Evolutionary conservation across 2,113 vertebrate genomes (phyloP), one percentile per base, ranked within the genome.

Genomic region (Cacatua alba): DNA sequence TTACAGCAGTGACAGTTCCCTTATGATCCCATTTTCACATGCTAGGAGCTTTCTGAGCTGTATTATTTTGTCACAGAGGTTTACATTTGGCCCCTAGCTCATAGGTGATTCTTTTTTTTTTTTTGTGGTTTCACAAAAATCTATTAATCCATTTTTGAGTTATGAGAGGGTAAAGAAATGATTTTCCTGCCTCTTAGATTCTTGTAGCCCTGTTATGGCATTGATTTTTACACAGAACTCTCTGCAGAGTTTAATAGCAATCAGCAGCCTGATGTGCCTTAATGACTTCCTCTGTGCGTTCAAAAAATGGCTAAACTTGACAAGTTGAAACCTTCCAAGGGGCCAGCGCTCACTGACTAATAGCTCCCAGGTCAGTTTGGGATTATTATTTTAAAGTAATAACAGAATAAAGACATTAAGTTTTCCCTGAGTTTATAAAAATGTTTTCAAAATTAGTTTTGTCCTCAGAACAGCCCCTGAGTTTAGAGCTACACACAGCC

Each of bases 181-280:
- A 70, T 89, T 92, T 95, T 87, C 70, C 81, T 76, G 41, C 49
- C 84, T 86, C 53, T 87, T 35, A 67, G 70, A 46, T 85, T 95
- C 91, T 39, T 94, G 78, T 90, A 96, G 86, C 35, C 83, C 77
- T 94, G 83, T 84, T 94, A 86, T 59, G 41, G 78, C 76, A 94
- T 94, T 94, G 95, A 96, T 93, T 96, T 97, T 96, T 93, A 91
- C 88, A 92, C 86, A 86, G 92, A 93, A 88, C 60, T 82, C 90
- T 97, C 95, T 37, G 52, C 69, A 93, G 95, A 95, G 77, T 94
- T 96, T 96, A 96, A 96, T 82, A 96, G 92, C 90, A 96, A 96
- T 96, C 95, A 93, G 90, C 86, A 95, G 92, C 94, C 81, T 95
- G 95, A 97, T 84, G 94, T 96, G 95, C 77, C 88, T 94, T 96